Evolutionary conservation across 2,797 vertebrate species (phyloP).

Genomic region (Protonibea diacanthus): DNA sequence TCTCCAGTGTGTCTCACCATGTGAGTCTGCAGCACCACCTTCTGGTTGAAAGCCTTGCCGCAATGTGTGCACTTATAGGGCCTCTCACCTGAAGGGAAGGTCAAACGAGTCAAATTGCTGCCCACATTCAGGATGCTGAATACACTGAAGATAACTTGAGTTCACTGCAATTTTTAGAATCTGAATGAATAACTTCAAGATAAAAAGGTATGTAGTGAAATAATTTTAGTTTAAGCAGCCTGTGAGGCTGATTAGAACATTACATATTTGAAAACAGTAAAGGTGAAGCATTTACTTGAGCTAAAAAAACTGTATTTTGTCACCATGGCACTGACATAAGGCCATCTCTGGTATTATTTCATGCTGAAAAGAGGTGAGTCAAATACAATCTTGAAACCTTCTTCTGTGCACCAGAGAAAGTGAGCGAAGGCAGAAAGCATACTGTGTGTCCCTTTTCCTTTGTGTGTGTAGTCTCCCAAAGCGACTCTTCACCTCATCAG

Average conservation of each 20-base stretch:
- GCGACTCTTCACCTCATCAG: constrained; percentile 36
- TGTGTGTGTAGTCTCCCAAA: constrained; percentile 11
- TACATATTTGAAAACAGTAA: background rate
- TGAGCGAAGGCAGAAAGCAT: background rate
- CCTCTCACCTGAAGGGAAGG: constrained; percentile 88
- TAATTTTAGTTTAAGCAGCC: background rate
- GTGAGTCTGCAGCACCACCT: constrained; percentile 98
- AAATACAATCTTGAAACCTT: background rate
- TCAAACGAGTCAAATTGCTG: background rate
- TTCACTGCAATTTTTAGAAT: background rate
- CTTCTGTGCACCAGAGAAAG: background rate
- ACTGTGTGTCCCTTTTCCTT: background rate
- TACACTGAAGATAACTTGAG: background rate
- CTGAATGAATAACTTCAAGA: background rate
- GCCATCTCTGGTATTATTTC: background rate
- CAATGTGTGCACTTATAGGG: constrained; percentile 95
- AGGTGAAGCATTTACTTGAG: background rate
- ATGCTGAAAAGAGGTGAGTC: constrained; percentile 16
- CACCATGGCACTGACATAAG: background rate
- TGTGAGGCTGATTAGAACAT: background rate
- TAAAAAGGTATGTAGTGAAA: background rate
- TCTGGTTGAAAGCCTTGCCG: constrained; percentile 99
- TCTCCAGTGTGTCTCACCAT: constrained; percentile 98
- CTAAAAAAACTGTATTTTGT: background rate
- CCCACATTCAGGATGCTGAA: background rate